Base-by-base conservation (phyloP, 1,140 invertebrate species). In the Hormaphis cornu region DNA sequence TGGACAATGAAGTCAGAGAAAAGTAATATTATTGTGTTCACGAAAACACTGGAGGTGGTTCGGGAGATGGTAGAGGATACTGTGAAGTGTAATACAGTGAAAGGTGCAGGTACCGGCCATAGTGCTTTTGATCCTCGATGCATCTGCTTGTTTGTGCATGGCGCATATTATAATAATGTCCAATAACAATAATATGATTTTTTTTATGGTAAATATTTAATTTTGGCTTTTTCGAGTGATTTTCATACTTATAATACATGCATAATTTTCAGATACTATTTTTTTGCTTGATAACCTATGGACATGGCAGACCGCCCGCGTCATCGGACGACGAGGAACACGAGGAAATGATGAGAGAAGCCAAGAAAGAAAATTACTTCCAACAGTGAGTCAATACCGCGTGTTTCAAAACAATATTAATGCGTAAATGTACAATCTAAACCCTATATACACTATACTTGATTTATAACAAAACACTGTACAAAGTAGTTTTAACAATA, bases 301-400 rank as follows among this genome's bases (percentile, higher is more conserved):
- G 44, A 33, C 10, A 30, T 18, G 28, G 42, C 16, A 66, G 61
- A 46, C 61, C 61, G 14, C n/a, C n/a, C n/a, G n/a, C n/a, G n/a
- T n/a, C n/a, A n/a, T 50, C 44, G 26, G 44, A 48, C 3, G 10
- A 1, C 10, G 61, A 66, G 1, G 42, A 66, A 48, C 12, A 9
- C 9, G 61, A 66, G 6, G 61, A 66, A 5, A 35, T 33, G 12
- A 0, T 24, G 7, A 50, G 28, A 24, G 44, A 35, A 16, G 6
- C 44, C 1, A 66, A 48, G 3, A 48, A 14, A 7, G 44, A 28
- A 8, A 66, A 66, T n/a, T 22, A 48, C 18, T 66, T 48, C 44
- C 61, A 66, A 33, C 61, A 66, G 61, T 66, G 24, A 66, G 61
- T 66, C 46, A 28, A 22, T 0, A 58, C n/a, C n/a, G n/a, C n/a